Percentiles rank a stretch among this genome's conserved stretches.
These are phyloP conservation scores for Tachina fera DNA, from an alignment of 2,888 invertebrate genomes.

Conservation along the genomic window DNA sequence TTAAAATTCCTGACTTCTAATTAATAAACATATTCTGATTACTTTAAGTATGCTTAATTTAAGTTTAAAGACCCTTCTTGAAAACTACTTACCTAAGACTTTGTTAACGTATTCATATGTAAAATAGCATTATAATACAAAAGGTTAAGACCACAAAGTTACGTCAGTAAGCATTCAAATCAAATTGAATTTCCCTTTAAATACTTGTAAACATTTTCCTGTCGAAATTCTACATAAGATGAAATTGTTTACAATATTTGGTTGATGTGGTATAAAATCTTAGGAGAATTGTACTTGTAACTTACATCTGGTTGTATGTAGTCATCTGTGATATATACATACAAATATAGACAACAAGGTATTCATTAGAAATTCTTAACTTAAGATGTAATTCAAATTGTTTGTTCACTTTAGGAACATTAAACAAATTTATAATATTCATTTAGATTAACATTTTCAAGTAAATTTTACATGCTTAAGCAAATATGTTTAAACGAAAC, in stretches of 20 bases:
- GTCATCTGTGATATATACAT: neutral
- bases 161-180: constrained; percentile 2
- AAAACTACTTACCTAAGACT: neutral
- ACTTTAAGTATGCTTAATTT: neutral
- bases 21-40: neutral
- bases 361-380: neutral
- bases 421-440: constrained; percentile 11
- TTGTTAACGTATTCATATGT: neutral
- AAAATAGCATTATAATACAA: neutral
- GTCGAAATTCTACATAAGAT: constrained; percentile 15
- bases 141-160: neutral
- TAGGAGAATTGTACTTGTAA: constrained; percentile 5
- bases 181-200: constrained; percentile 13
- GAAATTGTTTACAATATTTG: neutral
- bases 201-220: constrained; percentile 6
- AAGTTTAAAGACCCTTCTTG: neutral
- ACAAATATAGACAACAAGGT: constrained; percentile 2
- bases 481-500: neutral
- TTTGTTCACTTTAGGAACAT: neutral
- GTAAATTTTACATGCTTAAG: neutral
- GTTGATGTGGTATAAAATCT: neutral
- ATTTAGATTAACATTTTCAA: constrained; percentile 32
- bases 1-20: neutral
- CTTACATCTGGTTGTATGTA: constrained; percentile 3
- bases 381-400: neutral